A percentile compares a stretch with the other conserved stretches of the same genome.
phyloP scores from a whole-genome alignment of 2,797 vertebrate species.

The Coilia nasus region DNA sequence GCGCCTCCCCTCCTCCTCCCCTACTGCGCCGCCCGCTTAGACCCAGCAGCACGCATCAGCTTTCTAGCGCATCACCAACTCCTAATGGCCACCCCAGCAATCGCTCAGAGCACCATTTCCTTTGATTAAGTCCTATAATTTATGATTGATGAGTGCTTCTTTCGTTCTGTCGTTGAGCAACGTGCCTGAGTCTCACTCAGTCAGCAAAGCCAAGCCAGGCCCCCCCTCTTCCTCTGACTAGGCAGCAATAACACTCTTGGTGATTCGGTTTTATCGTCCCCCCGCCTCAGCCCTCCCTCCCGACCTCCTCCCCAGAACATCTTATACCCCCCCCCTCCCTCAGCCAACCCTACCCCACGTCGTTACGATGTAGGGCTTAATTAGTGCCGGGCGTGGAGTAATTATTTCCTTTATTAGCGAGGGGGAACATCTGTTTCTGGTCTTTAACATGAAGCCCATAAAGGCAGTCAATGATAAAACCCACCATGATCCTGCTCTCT shows the following conservation, averaged over 20 bases:
- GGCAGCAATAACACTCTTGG: slow-evolving; percentile 75
- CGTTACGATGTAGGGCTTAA: slow-evolving; percentile 73
- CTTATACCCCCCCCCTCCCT: slow-evolving; percentile 52
- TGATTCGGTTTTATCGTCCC: slow-evolving; percentile 71
- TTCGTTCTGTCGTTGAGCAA: slow-evolving; percentile 64
- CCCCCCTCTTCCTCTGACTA: slow-evolving; percentile 61
- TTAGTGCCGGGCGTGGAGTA: slow-evolving; percentile 78
- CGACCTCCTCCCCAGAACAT: slow-evolving; percentile 54
- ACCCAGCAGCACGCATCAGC: slow-evolving; percentile 51
- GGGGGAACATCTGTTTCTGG: slow-evolving; percentile 80
- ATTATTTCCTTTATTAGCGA: slow-evolving; percentile 82
- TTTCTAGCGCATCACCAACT: slow-evolving; percentile 55
- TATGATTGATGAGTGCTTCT: slow-evolving; percentile 69
- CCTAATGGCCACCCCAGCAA: slow-evolving; percentile 63
- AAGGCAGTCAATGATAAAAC: slow-evolving; percentile 59
- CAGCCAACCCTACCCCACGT: slow-evolving; percentile 50
- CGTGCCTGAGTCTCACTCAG: slow-evolving; percentile 58
- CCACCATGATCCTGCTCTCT: slow-evolving; percentile 76
- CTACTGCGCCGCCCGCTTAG: slow-evolving; percentile 5
- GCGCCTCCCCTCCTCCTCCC: slow-evolving; percentile 64
- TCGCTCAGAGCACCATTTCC: slow-evolving; percentile 67
- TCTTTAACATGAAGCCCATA: slow-evolving; percentile 81
- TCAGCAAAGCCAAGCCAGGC: slow-evolving; percentile 1
- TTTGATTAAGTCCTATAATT: slow-evolving; percentile 69
- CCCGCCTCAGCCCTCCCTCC: not conserved